Percentiles rank a stretch among this genome's conserved stretches.
phyloP scores from a whole-genome alignment of 2,797 vertebrate genomes.

The Cercopithecus petaurista region DNA sequence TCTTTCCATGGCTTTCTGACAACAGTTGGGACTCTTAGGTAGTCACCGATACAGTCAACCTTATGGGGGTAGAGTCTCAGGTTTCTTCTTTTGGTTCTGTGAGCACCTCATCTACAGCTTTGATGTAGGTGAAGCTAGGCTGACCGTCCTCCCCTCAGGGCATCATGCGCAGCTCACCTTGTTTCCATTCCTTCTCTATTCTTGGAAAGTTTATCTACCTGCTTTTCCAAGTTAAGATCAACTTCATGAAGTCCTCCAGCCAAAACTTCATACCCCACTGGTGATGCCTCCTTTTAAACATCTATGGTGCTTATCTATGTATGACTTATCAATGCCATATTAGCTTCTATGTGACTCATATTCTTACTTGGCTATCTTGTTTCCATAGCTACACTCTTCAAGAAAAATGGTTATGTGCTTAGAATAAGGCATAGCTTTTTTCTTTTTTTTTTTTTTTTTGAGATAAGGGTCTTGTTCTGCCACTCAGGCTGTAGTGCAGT shows the following conservation, averaged over 20 bases:
- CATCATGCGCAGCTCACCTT: accelerated
- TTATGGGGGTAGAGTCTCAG: background rate
- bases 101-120: background rate
- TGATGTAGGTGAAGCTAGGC: background rate
- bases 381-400: background rate
- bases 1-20: background rate
- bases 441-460: background rate
- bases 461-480: background rate
- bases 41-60: background rate
- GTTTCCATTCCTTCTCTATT: background rate
- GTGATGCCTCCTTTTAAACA: background rate
- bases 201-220: background rate
- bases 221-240: background rate
- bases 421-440: background rate
- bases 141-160: background rate
- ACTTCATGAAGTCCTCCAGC: background rate
- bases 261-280: background rate
- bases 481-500: background rate
- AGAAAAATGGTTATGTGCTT: background rate
- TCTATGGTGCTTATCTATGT: background rate
- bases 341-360: background rate
- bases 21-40: background rate
- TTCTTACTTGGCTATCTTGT: background rate
- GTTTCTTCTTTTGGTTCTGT: background rate
- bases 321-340: background rate